Percentiles rank a stretch among this genome's conserved stretches.
phyloP scores from a whole-genome alignment of 2,113 vertebrate species.

The Dromaius novaehollandiae region DNA sequence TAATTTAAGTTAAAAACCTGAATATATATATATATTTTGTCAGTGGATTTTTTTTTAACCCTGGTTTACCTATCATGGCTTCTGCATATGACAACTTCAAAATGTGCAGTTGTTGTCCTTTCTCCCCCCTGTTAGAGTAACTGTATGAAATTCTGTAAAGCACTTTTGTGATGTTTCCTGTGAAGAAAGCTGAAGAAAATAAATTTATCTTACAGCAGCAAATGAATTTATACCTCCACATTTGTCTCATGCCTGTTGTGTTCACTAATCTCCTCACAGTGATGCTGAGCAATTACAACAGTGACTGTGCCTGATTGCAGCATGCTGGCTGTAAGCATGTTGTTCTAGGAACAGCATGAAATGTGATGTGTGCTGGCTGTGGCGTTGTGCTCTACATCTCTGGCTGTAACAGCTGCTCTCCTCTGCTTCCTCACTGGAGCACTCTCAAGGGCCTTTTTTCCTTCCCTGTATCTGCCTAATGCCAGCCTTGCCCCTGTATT shows the following conservation, averaged over 20 bases:
- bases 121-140: conserved; percentile 1
- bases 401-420: background rate
- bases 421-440: background rate
- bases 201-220: conserved; percentile 42
- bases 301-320: fast-evolving
- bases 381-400: no score
- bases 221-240: background rate
- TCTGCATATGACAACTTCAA: background rate
- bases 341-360: fast-evolving
- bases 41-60: background rate
- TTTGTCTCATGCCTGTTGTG: background rate
- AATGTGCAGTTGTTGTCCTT: conserved; percentile 17
- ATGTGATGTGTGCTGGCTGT: background rate
- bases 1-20: conserved; percentile 35
- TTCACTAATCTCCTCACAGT: background rate
- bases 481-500: background rate
- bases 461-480: background rate
- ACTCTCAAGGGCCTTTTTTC: background rate
- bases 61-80: conserved; percentile 20
- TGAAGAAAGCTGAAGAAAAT: conserved; percentile 61
- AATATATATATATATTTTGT: conserved; percentile 13
- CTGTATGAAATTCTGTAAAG: conserved; percentile 51
- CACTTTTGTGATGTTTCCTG: conserved; percentile 50
- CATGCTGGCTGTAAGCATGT: fast-evolving
- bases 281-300: background rate